Evolutionary conservation across 1,140 invertebrate genomes (phyloP).

Genomic region (Diuraphis noxia): DNA sequence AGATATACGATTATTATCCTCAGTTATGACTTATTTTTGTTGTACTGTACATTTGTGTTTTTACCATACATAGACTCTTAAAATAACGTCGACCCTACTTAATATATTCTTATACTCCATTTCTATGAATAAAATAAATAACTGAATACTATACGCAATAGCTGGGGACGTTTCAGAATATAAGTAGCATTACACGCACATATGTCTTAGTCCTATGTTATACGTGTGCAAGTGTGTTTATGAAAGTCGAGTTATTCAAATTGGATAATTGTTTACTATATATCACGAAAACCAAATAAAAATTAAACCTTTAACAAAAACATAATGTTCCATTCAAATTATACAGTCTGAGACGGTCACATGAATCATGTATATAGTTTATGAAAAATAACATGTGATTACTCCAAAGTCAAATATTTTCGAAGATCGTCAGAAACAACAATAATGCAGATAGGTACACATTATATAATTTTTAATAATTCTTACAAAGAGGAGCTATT

Average conservation of each 20-base stretch:
- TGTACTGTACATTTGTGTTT: not conserved
- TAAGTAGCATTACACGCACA: not conserved
- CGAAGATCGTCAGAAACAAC: not conserved
- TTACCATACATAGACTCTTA: not conserved
- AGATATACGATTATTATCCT: not conserved
- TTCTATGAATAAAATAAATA: constrained; percentile 8
- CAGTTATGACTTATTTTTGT: not conserved
- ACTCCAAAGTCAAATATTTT: constrained; percentile 33
- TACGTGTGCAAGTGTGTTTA: constrained; percentile 15
- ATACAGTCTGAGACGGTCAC: not conserved
- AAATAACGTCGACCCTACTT: not conserved
- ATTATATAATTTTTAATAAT: not conserved
- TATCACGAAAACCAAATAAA: not conserved
- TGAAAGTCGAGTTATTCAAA: not conserved
- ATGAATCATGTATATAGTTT: not conserved
- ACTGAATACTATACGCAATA: not conserved
- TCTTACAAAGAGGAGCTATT: not conserved
- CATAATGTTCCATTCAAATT: not conserved
- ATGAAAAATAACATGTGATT: constrained; percentile 37
- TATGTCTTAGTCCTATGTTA: not conserved
- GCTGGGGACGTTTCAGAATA: not conserved
- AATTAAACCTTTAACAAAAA: not conserved
- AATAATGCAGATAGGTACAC: not conserved
- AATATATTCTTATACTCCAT: not conserved
- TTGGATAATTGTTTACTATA: not conserved